Percentiles rank a stretch among this genome's conserved stretches.
Evolutionary conservation across 2,113 vertebrate species (phyloP).

Genomic region (Trogon surrucura): DNA sequence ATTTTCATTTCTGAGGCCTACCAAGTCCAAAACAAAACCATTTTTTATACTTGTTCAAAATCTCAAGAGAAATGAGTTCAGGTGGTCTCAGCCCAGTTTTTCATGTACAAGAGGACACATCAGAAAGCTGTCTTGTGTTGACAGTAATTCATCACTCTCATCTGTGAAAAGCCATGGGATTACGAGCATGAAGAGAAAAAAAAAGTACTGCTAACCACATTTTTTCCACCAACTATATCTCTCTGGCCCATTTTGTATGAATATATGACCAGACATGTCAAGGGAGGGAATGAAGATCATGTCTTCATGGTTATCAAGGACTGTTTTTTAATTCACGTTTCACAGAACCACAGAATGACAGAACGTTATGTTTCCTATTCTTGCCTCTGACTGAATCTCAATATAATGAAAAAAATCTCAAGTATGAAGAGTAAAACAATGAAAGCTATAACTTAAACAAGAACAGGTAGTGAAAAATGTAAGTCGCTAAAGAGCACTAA

Average conservation of each 20-base stretch:
- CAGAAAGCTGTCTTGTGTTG: conserved; percentile 73
- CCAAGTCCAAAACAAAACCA: conserved; percentile 79
- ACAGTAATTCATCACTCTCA: conserved; percentile 76
- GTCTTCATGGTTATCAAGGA: conserved; percentile 6
- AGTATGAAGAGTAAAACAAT: not conserved
- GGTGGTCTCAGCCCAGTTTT: conserved; percentile 73
- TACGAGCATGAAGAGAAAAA: conserved; percentile 25
- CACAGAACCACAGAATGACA: too few relatives aligned
- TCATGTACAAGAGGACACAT: conserved; percentile 70
- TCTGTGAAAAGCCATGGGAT: conserved; percentile 65
- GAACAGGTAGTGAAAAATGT: not conserved
- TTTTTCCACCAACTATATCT: not conserved
- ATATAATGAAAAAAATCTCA: not conserved
- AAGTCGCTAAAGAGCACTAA: not conserved
- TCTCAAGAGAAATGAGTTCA: conserved; percentile 79
- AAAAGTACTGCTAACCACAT: not conserved
- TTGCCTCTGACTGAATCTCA: not conserved
- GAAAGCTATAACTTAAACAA: not conserved
- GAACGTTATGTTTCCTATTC: too few relatives aligned
- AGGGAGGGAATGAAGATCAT: conserved; percentile 12
- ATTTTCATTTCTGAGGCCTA: conserved; percentile 83
- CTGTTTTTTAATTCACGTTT: conserved; percentile 16
- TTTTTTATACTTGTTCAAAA: conserved; percentile 81
- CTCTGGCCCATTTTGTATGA: not conserved
- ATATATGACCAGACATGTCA: not conserved